A percentile compares a stretch with the other conserved stretches of the same genome.
These are phyloP conservation scores for Oreocharis arfaki DNA, from an alignment of 2,113 vertebrate genomes.

Conservation along the genomic window DNA sequence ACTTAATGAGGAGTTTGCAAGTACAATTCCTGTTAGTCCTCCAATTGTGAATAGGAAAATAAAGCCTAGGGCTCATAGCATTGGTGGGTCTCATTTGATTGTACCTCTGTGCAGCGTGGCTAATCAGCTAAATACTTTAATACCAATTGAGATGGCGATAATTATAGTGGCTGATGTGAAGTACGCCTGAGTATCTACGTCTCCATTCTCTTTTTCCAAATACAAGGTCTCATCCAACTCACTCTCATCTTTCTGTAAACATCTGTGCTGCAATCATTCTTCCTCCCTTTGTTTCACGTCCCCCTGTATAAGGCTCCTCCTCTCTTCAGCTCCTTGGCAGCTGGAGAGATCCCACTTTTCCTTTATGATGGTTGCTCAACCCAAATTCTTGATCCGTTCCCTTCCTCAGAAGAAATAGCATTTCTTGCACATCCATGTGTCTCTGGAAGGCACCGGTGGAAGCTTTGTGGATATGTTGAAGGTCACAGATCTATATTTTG, in stretches of 20 bases:
- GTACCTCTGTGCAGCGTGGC: no score
- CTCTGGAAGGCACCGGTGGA: not conserved
- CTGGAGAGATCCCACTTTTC: not conserved
- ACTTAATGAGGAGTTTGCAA: no score
- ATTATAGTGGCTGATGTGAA: no score
- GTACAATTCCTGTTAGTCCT: no score
- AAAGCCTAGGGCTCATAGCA: no score
- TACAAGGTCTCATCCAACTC: not conserved
- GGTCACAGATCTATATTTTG: not conserved
- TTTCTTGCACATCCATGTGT: not conserved
- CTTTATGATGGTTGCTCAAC: not conserved
- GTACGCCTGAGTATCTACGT: no score
- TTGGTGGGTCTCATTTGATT: no score
- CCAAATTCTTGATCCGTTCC: not conserved
- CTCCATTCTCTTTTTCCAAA: not conserved
- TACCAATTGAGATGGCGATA: no score
- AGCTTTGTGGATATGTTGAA: not conserved
- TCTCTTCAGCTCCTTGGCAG: not conserved
- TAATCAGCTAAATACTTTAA: no score
- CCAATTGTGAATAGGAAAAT: no score
- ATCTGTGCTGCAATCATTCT: not conserved
- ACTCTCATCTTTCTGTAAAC: not conserved
- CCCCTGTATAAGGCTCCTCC: not conserved
- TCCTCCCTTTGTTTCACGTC: not conserved
- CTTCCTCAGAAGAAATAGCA: not conserved